Base-by-base conservation (phyloP, 2,797 vertebrate species). In the Phaenicophaeus curvirostris region DNA sequence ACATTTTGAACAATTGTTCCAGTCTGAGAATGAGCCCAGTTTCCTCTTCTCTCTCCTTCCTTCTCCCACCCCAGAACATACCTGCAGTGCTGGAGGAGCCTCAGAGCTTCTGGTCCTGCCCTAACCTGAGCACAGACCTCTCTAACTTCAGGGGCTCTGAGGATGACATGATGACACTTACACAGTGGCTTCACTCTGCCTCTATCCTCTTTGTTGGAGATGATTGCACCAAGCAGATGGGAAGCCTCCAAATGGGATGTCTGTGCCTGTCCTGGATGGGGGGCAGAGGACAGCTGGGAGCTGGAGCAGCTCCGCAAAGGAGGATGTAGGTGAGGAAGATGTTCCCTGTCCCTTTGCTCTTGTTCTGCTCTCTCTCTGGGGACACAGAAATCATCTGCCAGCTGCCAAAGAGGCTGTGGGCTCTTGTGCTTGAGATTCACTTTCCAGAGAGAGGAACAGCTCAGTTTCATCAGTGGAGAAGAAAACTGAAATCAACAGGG, bases 161-260 rank as follows among this genome's bases (percentile, higher is more conserved):
- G 51, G 33, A 35, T n/a, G 33, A 84, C 7, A 3, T 9, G 11
- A 3, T 13, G 54, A 37, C 37, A 35, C 31, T 39, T 46, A 53
- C 0, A 6, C 0, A 1, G 11, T 58, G 57, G 20, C 30, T 74
- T 71, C 20, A 17, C 48, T 30, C 62, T 23, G 23, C 17, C 57
- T 31, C 37, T 7, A 6, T n/a, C 71, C 67, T 76, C 46, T 6
- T 10, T 0, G 2, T 33, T 35, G 7, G 9, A 28, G 11, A 51
- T 42, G 10, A 57, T 3, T 2, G 3, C 30, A 77, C 20, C n/a
- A 31, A 65, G 86, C 23, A 23, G 3, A 0, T 15, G 42, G n/a
- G 21, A 63, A 41, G 5, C 7, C n/a, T 63, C 44, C 62, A 13
- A 0, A 1, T 4, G 63, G 53, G 69, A 69, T 12, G 25, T 21